phyloP scores from a whole-genome alignment of 2,113 vertebrate species.

The Natator depressus region DNA sequence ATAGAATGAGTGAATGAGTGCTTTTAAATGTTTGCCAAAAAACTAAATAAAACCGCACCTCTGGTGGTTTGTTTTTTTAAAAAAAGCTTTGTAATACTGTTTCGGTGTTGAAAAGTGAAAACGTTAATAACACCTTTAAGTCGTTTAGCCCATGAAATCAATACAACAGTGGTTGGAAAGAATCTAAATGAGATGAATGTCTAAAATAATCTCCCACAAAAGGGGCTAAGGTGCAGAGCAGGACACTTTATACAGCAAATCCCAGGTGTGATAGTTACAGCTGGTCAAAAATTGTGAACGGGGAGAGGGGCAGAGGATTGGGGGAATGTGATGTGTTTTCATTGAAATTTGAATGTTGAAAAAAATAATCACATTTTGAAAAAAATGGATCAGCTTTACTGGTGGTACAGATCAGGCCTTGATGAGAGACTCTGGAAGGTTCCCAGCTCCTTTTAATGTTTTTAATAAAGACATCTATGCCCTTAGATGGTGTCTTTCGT shows the following conservation, averaged over 20 bases:
- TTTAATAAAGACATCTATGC: not conserved
- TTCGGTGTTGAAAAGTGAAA: not conserved
- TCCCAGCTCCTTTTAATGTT: not conserved
- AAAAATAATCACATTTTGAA: not conserved
- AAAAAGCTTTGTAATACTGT: not conserved
- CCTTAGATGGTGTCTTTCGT: not conserved
- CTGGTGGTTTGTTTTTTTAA: not conserved
- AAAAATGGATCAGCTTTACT: not conserved
- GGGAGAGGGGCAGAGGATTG: not conserved
- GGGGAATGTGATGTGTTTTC: not conserved
- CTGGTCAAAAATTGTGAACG: not conserved
- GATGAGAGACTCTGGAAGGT: not conserved
- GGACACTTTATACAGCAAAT: not conserved
- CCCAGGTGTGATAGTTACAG: rapidly evolving
- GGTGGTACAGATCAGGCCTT: not conserved
- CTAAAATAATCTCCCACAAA: not conserved
- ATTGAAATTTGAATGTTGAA: not conserved
- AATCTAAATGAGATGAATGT: not conserved
- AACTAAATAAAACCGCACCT: not conserved
- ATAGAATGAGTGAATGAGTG: not conserved
- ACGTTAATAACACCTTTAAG: not conserved
- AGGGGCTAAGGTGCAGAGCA: not conserved
- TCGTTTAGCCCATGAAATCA: not conserved
- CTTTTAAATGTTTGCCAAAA: not conserved
- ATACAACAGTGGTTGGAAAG: not conserved